phyloP scores from a whole-genome alignment of 92 coral and sea anemone species.

The Actinostola sp. region DNA sequence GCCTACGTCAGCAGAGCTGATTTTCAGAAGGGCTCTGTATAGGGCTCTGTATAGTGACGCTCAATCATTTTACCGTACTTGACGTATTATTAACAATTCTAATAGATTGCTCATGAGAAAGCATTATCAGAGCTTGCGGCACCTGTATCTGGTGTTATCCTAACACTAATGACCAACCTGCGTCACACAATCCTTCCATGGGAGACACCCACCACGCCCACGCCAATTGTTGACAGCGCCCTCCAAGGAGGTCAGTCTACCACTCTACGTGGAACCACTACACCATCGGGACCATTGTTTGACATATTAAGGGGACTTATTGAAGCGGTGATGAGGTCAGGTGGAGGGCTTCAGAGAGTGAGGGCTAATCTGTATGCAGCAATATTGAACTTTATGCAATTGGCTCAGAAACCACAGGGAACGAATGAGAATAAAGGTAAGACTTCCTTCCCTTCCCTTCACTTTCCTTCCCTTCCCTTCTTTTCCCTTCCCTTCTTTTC shows the following conservation, averaged over 20 bases:
- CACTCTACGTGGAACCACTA: conserved; percentile 52
- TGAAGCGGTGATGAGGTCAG: conserved; percentile 86
- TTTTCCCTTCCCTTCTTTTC: neutral
- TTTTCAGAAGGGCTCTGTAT: too few relatives aligned
- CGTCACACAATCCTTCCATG: conserved; percentile 83
- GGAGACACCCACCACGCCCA: conserved; percentile 43
- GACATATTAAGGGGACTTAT: conserved; percentile 85
- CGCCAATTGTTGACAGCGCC: conserved; percentile 36
- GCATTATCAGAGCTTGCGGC: conserved; percentile 83
- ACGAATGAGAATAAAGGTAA: conserved; percentile 53
- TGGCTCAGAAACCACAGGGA: conserved; percentile 76
- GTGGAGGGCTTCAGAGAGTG: conserved; percentile 94
- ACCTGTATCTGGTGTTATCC: conserved; percentile 93
- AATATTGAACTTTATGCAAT: conserved; percentile 89
- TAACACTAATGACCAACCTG: conserved; percentile 84
- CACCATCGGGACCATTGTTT: conserved; percentile 84
- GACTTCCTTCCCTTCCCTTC: neutral
- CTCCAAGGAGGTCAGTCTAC: conserved; percentile 35
- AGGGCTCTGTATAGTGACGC: too few relatives aligned
- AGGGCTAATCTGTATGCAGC: conserved; percentile 95
- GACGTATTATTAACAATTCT: neutral
- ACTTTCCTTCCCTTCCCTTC: neutral
- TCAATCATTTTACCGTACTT: neutral
- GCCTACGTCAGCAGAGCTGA: too few relatives aligned
- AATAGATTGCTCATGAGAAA: conserved; percentile 85